Conservation (phyloP, 2,888 invertebrate genomes). For the Lasioglossum oenotherae region DNA sequence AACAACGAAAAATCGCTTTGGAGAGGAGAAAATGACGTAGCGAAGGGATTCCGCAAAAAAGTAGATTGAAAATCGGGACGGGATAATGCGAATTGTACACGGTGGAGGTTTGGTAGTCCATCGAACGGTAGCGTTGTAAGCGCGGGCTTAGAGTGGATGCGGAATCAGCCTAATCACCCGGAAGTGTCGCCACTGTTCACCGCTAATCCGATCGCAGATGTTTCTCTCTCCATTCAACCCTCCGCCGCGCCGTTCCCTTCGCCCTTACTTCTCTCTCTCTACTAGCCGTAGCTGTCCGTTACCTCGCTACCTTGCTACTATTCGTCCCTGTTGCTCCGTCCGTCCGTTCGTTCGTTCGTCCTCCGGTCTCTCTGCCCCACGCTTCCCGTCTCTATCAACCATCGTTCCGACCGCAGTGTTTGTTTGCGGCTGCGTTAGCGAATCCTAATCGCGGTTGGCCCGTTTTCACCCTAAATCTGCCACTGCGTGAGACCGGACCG, state of each 20-base stretch:
- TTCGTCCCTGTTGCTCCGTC: slow-evolving; percentile 17
- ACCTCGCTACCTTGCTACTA: background rate
- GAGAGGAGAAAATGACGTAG: slow-evolving; percentile 5
- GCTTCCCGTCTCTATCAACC: slow-evolving; percentile 24
- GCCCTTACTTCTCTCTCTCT: slow-evolving; percentile 30
- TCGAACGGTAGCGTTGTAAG: slow-evolving; percentile 69
- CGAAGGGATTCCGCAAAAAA: slow-evolving; percentile 37
- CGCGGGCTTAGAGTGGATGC: slow-evolving; percentile 69
- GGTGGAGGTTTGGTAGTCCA: slow-evolving; percentile 55
- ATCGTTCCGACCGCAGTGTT: slow-evolving; percentile 64
- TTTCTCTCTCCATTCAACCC: slow-evolving; percentile 66
- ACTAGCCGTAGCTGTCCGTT: slow-evolving; percentile 22
- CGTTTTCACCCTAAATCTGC: slow-evolving; percentile 69
- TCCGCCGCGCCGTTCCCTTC: slow-evolving; percentile 18
- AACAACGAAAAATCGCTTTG: background rate
- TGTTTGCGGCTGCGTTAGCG: slow-evolving; percentile 73
- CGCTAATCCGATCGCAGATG: slow-evolving; percentile 78
- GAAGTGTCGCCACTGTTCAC: slow-evolving; percentile 75
- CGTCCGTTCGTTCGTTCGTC: background rate
- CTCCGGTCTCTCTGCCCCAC: background rate
- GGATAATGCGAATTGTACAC: slow-evolving; percentile 48
- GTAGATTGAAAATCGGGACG: background rate
- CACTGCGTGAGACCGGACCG: slow-evolving; percentile 52
- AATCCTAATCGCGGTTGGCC: slow-evolving; percentile 72
- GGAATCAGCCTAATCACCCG: slow-evolving; percentile 76